Evolutionary conservation across 2,113 vertebrate species (phyloP), one percentile per base, ranked within the genome.

Genomic region (Toxotes jaculatrix): DNA sequence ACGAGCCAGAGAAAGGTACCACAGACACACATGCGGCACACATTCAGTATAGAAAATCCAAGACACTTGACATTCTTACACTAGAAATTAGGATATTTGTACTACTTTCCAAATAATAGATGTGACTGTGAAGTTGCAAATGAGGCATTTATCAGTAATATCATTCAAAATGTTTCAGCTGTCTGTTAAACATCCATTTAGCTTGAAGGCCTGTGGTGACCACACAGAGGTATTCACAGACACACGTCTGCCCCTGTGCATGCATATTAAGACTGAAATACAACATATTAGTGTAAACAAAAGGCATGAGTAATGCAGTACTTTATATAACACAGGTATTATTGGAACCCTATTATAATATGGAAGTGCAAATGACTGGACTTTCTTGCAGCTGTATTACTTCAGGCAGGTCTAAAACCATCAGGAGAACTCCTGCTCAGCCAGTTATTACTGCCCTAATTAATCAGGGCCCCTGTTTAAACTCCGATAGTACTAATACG

Each of bases 1-100:
- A 92, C 1, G 81, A 93, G 13, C 36, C 91, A 82, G 92, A 65
- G 27, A 93, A 87, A 90, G 91, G 96, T 97, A 95, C 67, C 5
- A 31, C 16, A 74, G 4, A 67, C 14, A 19, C 23, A 45, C 16
- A 82, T 7, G 1, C 27, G 27, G 27, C 27, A 27, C 27, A 27
- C 27, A 27, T 27, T 27, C 27, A 31, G 2, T 16, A 14, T 4
- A 62, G 23, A 47, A 57, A 31, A 45, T 19, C 12, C 4, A 70
- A 70, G 31, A 36, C 4, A 42, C 36, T 51, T 34, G 14, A 38
- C 4, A 36, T n/a, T 40, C 36, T 38, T 38, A 38, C 31, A 49
- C 21, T 23, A 36, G 32, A 42, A 7, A 1, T 27, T 5, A 27
- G 14, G 36, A 63, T 6, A 42, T 63, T 42, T 43, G 42, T 43